Conservation (phyloP, 2,797 vertebrate genomes). For the Enteromius mattozi region DNA sequence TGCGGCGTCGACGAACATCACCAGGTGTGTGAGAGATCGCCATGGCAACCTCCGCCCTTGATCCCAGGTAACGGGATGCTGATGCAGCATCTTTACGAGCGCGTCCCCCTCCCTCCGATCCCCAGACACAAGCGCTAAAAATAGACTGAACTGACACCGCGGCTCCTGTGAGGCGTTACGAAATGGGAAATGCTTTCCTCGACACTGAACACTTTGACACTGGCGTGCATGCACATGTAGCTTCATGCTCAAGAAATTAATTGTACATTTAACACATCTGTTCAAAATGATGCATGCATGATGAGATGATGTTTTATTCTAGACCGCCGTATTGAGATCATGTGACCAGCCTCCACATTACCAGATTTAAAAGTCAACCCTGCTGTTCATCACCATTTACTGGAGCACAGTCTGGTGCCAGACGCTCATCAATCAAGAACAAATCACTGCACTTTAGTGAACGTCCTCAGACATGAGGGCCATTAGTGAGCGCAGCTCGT, state of each 20-base stretch:
- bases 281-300: background rate
- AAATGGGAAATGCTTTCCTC: constrained; percentile 26
- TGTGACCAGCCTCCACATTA: background rate
- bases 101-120: background rate
- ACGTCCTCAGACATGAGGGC: background rate
- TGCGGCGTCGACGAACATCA: background rate
- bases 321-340: constrained; percentile 7
- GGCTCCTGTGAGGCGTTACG: constrained; percentile 34
- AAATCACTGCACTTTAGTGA: constrained; percentile 8
- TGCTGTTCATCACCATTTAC: background rate
- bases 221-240: background rate
- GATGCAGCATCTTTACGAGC: constrained; percentile 11
- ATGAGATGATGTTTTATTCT: background rate
- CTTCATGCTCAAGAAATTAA: background rate
- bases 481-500: background rate
- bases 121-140: constrained; percentile 33
- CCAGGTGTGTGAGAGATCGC: background rate
- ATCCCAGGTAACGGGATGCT: constrained; percentile 1
- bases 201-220: background rate
- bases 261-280: background rate
- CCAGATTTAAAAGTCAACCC: background rate
- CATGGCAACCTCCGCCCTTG: background rate
- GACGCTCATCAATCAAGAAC: background rate
- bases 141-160: constrained; percentile 46
- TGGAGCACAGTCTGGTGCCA: background rate